Evolutionary conservation across 2,888 invertebrate species (phyloP).

Genomic region (Saturnia japonica): DNA sequence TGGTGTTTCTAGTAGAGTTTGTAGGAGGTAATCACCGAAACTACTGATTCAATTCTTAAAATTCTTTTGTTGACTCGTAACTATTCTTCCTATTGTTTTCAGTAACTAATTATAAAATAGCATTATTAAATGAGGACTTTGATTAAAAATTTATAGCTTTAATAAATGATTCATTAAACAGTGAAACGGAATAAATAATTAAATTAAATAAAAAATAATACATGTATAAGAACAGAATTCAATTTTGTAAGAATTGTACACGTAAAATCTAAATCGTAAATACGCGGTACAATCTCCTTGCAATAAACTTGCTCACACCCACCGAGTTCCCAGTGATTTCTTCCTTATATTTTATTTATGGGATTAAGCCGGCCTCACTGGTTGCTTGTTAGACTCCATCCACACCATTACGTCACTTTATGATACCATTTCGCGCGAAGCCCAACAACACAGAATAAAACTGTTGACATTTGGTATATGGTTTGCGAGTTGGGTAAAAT

Average conservation of each 20-base stretch:
- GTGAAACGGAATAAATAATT: neutral
- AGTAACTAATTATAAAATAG: neutral
- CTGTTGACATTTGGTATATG: slow-evolving; percentile 44
- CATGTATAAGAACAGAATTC: neutral
- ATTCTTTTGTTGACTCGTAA: neutral
- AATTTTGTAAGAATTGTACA: neutral
- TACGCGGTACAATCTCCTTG: slow-evolving; percentile 52
- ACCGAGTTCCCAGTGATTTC: slow-evolving; percentile 62
- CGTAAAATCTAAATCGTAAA: slow-evolving; percentile 31
- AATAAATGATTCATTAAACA: neutral
- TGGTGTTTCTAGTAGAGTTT: too few species aligned
- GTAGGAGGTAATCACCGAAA: too few species aligned
- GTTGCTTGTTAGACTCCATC: slow-evolving; percentile 59
- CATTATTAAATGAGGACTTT: neutral
- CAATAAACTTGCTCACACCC: slow-evolving; percentile 51
- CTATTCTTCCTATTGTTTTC: neutral
- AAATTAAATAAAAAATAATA: neutral
- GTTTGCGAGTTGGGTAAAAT: neutral
- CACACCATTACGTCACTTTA: slow-evolving; percentile 68
- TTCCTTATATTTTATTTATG: slow-evolving; percentile 77
- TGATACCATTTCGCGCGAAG: slow-evolving; percentile 56
- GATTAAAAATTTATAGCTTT: neutral
- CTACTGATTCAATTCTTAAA: too few species aligned
- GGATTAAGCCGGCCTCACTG: slow-evolving; percentile 57
- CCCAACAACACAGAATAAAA: slow-evolving; percentile 52